Evolutionary conservation across 1,140 invertebrate genomes (phyloP).

Genomic region (Scaptodrosophila lebanonensis): DNA sequence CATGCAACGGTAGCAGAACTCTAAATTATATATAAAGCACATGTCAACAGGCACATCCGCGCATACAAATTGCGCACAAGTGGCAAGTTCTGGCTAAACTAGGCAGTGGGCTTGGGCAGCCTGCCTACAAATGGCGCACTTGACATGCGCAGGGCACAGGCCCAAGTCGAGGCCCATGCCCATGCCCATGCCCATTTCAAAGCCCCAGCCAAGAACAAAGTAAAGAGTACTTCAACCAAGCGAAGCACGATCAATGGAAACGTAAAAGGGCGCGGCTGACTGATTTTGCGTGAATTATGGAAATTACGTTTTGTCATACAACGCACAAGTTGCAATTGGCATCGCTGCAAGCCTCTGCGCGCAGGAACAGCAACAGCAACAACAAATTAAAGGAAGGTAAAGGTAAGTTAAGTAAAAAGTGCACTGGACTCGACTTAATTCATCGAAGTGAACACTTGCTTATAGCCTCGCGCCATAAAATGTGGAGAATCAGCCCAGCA

Average conservation of each 20-base stretch:
- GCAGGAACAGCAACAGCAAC: constrained; percentile 6
- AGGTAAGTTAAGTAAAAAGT: too few relatives aligned
- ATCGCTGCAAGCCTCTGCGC: constrained; percentile 22
- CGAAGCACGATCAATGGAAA: too few relatives aligned
- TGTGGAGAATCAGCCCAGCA: too few relatives aligned
- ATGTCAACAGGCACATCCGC: constrained; percentile 65
- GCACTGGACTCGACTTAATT: too few relatives aligned
- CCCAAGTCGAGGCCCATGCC: constrained; percentile 3
- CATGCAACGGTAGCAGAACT: constrained; percentile 54
- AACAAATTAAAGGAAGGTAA: too few relatives aligned
- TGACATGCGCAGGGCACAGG: constrained; percentile 62
- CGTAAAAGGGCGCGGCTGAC: neutral
- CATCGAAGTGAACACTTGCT: too few relatives aligned
- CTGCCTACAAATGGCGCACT: constrained; percentile 45
- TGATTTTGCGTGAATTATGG: constrained; percentile 41
- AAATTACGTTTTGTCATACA: constrained; percentile 30
- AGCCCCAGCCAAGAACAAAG: too few relatives aligned
- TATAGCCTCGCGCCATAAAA: too few relatives aligned
- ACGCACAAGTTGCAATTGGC: constrained; percentile 28
- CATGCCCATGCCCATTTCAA: too few relatives aligned
- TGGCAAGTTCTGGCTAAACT: constrained; percentile 2
- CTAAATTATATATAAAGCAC: constrained; percentile 77
- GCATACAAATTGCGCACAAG: constrained; percentile 62
- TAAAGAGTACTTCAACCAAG: too few relatives aligned
- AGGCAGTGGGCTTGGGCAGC: neutral